Base-by-base conservation (phyloP, 2,888 invertebrate species). In the Rapana venosa region DNA sequence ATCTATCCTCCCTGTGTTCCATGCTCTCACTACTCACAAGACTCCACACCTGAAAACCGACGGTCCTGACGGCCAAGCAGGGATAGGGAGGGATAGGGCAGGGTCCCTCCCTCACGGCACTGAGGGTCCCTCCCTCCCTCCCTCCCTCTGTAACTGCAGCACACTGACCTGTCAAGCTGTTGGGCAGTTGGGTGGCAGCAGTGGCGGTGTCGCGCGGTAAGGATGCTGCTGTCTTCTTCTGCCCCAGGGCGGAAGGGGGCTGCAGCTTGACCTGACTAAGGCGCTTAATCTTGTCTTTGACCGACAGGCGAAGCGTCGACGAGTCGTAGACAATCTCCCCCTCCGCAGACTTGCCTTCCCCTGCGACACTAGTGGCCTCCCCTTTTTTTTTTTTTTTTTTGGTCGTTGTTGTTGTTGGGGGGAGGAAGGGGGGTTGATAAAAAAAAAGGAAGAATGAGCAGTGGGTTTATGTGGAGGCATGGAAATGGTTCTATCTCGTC, bases 291-390 rank as follows among this genome's bases (percentile, higher is more conserved):
- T 94, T 94, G 85, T 94, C 94, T 83, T 93, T 93, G 6, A 94
- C 94, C 11, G 94, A 93, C 88, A 93, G 77, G 61, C 94, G 92
- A 58, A 93, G 89, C 2, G 94, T 94, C 66, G 92, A 93, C 2
- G 94, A 94, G 83, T 94, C 94, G 81, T 93, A 93, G 36, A 94
- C 94, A 5, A 94, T 92, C n/a, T 93, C 94, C 32, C 89, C 90
- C 70, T 90, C 91, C 22, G 90, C 36, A 35, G 84, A 87, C 85
- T 91, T 91, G 61, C 88, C 81, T 90, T 87, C 87, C 11, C 47
- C 47, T 17, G 70, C 84, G 30, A 13, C 47, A 74, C 87, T 87
- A 87, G 70, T 66, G 74, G 74, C 70, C 87, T 61, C 22, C 66
- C 70, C 85, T 85, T 85, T 79, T 30, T 79, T n/a, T 79, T 79